Conservation (phyloP, 2,888 invertebrate genomes). For the Lithodes maja region DNA sequence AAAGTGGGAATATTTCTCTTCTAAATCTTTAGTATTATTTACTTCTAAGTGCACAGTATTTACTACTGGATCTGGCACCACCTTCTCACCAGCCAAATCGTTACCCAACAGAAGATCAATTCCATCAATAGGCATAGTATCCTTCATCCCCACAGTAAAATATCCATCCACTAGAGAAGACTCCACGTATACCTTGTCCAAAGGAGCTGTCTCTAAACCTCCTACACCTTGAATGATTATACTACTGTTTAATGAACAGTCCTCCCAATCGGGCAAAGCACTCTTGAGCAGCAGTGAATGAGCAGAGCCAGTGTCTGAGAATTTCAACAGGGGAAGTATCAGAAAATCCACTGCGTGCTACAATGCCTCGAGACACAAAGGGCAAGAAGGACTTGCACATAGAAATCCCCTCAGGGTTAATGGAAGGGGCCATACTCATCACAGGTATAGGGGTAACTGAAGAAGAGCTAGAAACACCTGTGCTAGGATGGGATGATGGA, state of each 20-base stretch:
- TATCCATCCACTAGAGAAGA: background rate
- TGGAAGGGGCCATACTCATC: no score
- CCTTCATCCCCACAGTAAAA: background rate
- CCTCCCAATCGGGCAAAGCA: slow-evolving; percentile 3
- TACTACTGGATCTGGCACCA: slow-evolving; percentile 17
- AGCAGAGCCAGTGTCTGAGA: background rate
- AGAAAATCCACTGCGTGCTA: background rate
- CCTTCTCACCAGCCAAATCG: slow-evolving; percentile 4
- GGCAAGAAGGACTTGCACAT: background rate
- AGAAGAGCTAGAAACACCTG: background rate
- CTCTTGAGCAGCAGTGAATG: background rate
- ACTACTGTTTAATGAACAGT: background rate
- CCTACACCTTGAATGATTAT: background rate
- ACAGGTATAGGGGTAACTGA: background rate
- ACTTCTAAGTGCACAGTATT: background rate
- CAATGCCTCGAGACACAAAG: background rate
- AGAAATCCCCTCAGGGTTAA: no score
- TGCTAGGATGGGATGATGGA: background rate
- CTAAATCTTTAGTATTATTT: background rate
- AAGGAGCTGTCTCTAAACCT: background rate
- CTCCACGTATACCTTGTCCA: background rate
- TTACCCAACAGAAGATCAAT: slow-evolving; percentile 13
- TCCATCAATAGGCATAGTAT: slow-evolving; percentile 8
- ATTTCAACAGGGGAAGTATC: background rate
- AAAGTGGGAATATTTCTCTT: background rate